Evolutionary conservation across 2,797 vertebrate species (phyloP), one percentile per base, ranked within the genome.

Genomic region (Cuniculus paca): DNA sequence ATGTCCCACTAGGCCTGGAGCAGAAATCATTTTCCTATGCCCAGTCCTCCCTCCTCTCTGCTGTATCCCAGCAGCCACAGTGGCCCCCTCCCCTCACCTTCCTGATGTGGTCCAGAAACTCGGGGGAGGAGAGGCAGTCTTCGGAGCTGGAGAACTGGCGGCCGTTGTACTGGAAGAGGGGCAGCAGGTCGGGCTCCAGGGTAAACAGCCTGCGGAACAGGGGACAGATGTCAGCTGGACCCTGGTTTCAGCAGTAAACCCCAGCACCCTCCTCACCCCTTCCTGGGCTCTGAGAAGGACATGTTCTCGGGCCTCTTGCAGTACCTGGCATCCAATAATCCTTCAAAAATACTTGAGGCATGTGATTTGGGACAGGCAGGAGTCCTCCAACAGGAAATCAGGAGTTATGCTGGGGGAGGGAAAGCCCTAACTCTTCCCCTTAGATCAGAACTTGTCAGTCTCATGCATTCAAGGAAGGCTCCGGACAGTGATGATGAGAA

Each of bases 31-130:
- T 31, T 36, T 10, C 78, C 61, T 20, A 3, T 14, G 8, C 56
- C 5, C 0, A 16, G 54, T 24, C 31, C 85, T 31, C 63, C 45
- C 1, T 42, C 45, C 83, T 68, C 63, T 52, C 72, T 4, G 4
- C 34, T 42, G 56, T 61, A 31, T 31, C 72, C 12, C n/a, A 26
- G 65, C 74, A 58, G 56, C 13, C 77, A 26, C 91, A 6, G 5
- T 7, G 2, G 3, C 22, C 11, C 19, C 28, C 70, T 48, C 60
- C 48, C 94, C 99, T 99, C 98, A 99, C 99, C 99, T 99, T 99
- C 90, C 99, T 99, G 98, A 99, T 99, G 97, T 99, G 99, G 81
- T 99, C 99, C 98, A 99, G 98, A 98, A 99, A 99, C 98, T 99
- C 99, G 0, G 99, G 99, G 95, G 99, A 99, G 31, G 99, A 99